phyloP scores from a whole-genome alignment of 2,113 vertebrate genomes.

The Vidua macroura region DNA sequence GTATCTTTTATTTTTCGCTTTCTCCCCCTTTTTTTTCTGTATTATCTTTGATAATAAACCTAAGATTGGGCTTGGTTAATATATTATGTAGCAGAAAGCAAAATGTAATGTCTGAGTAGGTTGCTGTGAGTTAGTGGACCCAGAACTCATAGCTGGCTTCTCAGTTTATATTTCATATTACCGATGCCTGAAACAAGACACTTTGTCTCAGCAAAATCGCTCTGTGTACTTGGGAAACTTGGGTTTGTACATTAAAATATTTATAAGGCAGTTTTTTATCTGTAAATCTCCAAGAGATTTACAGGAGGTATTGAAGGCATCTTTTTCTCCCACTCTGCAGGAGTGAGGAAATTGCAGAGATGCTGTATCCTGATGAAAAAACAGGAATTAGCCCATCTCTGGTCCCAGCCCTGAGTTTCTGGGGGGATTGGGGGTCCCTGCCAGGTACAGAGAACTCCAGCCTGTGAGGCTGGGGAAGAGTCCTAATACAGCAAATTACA shows the following conservation, averaged over 20 bases:
- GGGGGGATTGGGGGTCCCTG: neutral
- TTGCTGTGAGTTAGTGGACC: neutral
- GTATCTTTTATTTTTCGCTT: slow-evolving; percentile 70
- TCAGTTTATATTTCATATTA: neutral
- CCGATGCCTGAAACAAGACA: neutral
- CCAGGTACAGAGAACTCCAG: neutral
- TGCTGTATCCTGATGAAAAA: neutral
- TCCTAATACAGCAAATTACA: neutral
- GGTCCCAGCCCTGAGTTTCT: neutral
- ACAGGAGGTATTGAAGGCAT: neutral
- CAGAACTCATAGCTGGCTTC: neutral
- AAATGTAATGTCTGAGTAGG: neutral
- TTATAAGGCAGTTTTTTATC: neutral
- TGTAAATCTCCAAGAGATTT: neutral
- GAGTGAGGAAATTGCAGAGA: neutral
- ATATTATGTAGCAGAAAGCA: neutral
- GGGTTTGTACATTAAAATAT: neutral
- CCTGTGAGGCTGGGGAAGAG: neutral
- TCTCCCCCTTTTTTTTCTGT: slow-evolving; percentile 1
- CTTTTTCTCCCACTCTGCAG: neutral
- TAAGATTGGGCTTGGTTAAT: slow-evolving; percentile 36
- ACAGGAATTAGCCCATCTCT: neutral
- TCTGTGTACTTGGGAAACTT: slow-evolving; percentile 7
- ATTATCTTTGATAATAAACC: slow-evolving; percentile 15
- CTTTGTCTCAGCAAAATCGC: slow-evolving; percentile 8